phyloP scores from a whole-genome alignment of 1,140 invertebrate genomes.

The Musca domestica region DNA sequence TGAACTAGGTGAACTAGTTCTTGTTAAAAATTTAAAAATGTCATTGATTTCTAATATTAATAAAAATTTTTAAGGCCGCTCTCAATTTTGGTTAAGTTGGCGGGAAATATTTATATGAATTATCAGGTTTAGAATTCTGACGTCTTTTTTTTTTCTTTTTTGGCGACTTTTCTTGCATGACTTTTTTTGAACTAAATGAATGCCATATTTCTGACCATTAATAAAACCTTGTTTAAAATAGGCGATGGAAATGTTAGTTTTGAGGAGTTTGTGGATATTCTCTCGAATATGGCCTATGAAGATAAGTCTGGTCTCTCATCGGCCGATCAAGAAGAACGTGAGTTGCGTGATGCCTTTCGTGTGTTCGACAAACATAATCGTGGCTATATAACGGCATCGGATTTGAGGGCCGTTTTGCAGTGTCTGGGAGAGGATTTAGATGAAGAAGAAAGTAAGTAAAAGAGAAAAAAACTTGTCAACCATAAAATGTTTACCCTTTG shows the following conservation, averaged over 20 bases:
- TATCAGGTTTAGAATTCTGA: no score
- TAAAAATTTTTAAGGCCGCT: no score
- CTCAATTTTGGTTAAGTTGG: no score
- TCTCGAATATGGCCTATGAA: slow-evolving; percentile 70
- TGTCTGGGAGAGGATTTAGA: slow-evolving; percentile 81
- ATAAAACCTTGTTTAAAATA: no score
- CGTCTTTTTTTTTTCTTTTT: no score
- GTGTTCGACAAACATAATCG: slow-evolving; percentile 86
- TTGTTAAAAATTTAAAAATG: no score
- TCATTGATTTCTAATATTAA: no score
- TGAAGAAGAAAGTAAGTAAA: slow-evolving; percentile 77
- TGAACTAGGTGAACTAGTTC: no score
- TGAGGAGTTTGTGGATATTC: slow-evolving; percentile 89
- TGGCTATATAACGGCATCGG: slow-evolving; percentile 82
- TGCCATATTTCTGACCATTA: no score
- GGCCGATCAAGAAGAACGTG: slow-evolving; percentile 78
- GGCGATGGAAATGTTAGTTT: slow-evolving; percentile 89
- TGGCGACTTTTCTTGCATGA: no score
- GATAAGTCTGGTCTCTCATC: slow-evolving; percentile 61
- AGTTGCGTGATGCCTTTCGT: slow-evolving; percentile 82
- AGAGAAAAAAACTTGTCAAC: background rate
- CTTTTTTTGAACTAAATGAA: no score
- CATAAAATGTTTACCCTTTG: background rate
- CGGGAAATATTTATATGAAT: no score
- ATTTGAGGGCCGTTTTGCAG: slow-evolving; percentile 77